phyloP scores from a whole-genome alignment of 2,888 invertebrate species.

The Diloba caeruleocephala region DNA sequence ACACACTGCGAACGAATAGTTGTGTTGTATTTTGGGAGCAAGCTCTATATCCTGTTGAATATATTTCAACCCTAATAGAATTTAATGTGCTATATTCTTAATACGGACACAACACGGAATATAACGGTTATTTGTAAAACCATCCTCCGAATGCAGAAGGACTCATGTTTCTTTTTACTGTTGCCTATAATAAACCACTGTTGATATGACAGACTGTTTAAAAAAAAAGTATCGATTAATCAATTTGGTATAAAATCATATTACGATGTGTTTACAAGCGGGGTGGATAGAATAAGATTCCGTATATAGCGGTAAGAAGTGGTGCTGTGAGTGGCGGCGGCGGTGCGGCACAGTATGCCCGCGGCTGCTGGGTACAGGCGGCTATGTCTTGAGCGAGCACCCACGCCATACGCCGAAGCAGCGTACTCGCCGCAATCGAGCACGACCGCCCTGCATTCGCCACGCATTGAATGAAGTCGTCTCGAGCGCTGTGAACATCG shows the following conservation, averaged over 20 bases:
- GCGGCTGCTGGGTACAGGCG: constrained; percentile 74
- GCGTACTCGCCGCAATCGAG: constrained; percentile 66
- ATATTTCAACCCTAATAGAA: too few species aligned
- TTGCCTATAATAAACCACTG: too few species aligned
- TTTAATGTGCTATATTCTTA: too few species aligned
- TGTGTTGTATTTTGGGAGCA: too few species aligned
- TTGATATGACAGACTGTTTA: too few species aligned
- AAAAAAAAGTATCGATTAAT: too few species aligned
- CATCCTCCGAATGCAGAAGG: too few species aligned
- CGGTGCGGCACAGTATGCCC: constrained; percentile 73
- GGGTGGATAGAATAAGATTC: constrained; percentile 69
- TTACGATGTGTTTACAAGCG: constrained; percentile 56
- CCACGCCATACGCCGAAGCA: constrained; percentile 82
- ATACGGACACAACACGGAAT: too few species aligned
- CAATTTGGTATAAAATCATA: not conserved
- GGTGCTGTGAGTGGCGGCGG: constrained; percentile 64
- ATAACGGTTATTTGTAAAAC: too few species aligned
- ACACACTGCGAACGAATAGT: too few species aligned
- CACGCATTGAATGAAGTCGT: constrained; percentile 79
- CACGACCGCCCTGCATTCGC: constrained; percentile 74
- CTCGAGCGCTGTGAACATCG: constrained; percentile 73
- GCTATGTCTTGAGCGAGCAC: constrained; percentile 83
- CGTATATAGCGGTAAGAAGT: constrained; percentile 70
- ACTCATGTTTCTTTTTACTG: too few species aligned
- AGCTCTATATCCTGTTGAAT: too few species aligned